Percentiles rank a stretch among this genome's conserved stretches.
These are phyloP conservation scores for Papilio polytes DNA, from an alignment of 1,140 invertebrate genomes.

Conservation along the genomic window DNA sequence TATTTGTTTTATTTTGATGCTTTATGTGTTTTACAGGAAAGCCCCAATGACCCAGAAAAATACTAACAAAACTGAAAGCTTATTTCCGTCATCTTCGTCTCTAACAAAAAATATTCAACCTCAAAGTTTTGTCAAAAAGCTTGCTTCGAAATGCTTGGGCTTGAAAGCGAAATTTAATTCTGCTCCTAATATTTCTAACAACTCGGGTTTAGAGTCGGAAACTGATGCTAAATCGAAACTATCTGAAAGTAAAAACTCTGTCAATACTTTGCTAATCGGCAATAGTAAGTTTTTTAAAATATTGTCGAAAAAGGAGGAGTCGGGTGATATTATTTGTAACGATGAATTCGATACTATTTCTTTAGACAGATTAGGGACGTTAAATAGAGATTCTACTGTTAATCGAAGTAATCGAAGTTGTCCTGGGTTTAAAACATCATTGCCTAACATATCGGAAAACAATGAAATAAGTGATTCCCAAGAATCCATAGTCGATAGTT, in stretches of 20 bases:
- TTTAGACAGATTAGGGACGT: slow-evolving; percentile 70
- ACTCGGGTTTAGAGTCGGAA: slow-evolving; percentile 61
- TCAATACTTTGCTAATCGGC: slow-evolving; percentile 71
- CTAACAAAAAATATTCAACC: slow-evolving; percentile 70
- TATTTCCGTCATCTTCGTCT: slow-evolving; percentile 75
- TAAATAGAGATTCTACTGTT: slow-evolving; percentile 73
- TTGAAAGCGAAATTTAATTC: slow-evolving; percentile 79
- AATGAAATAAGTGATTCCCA: slow-evolving; percentile 73
- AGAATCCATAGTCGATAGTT: slow-evolving; percentile 58
- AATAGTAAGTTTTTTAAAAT: slow-evolving; percentile 82
- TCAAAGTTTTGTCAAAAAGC: slow-evolving; percentile 81
- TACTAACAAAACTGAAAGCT: slow-evolving; percentile 74
- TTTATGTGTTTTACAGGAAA: slow-evolving; percentile 82
- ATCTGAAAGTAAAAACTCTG: slow-evolving; percentile 60
- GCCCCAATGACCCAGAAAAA: slow-evolving; percentile 77
- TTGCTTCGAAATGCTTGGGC: slow-evolving; percentile 83
- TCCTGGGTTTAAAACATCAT: slow-evolving; percentile 78
- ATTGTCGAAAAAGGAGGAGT: slow-evolving; percentile 77
- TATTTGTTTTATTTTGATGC: slow-evolving; percentile 72
- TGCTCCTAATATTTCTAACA: slow-evolving; percentile 80
- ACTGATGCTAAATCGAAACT: slow-evolving; percentile 69
- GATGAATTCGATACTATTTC: slow-evolving; percentile 81
- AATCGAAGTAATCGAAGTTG: slow-evolving; percentile 80
- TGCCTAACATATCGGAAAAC: slow-evolving; percentile 80
- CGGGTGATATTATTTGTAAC: slow-evolving; percentile 74